A percentile compares a stretch with the other conserved stretches of the same genome.
Evolutionary conservation across 2,888 invertebrate species (phyloP).

Genomic region (Chaetogeoica ovagalla): DNA sequence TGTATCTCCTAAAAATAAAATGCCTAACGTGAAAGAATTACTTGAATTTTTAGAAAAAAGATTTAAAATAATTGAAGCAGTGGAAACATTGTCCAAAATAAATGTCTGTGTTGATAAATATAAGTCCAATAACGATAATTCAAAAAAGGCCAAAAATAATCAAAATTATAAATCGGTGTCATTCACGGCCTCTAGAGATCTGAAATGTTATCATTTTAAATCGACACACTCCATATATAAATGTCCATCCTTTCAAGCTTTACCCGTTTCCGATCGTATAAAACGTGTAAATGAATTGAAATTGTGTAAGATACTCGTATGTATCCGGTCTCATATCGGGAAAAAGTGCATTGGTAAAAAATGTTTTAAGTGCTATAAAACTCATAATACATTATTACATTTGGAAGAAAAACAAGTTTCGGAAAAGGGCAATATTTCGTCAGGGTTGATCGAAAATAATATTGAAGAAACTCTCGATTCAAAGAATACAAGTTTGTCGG

Average conservation of each 20-base stretch:
- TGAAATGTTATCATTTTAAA: constrained; percentile 10
- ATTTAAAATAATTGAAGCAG: not conserved
- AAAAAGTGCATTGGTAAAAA: constrained; percentile 2
- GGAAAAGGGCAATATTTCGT: not conserved
- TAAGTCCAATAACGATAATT: not conserved
- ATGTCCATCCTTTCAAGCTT: not conserved
- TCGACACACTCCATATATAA: not conserved
- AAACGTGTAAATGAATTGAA: not conserved
- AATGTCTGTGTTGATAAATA: not conserved
- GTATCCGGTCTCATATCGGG: not conserved
- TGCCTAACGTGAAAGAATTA: not conserved
- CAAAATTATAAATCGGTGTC: constrained; percentile 1
- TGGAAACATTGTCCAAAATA: not conserved
- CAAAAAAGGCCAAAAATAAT: not conserved
- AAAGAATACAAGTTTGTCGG: not conserved
- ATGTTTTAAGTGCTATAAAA: not conserved
- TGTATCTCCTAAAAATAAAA: not conserved
- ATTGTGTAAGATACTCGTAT: not conserved
- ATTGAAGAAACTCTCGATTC: not conserved
- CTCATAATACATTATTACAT: constrained; percentile 1
- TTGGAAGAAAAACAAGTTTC: not conserved
- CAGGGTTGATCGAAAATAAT: not conserved
- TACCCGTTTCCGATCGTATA: not conserved
- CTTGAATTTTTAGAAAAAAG: constrained; percentile 7
- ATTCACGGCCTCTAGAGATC: not conserved